These are phyloP conservation scores for Meloe dianella DNA, from an alignment of 2,888 invertebrate species.

Conservation along the genomic window DNA sequence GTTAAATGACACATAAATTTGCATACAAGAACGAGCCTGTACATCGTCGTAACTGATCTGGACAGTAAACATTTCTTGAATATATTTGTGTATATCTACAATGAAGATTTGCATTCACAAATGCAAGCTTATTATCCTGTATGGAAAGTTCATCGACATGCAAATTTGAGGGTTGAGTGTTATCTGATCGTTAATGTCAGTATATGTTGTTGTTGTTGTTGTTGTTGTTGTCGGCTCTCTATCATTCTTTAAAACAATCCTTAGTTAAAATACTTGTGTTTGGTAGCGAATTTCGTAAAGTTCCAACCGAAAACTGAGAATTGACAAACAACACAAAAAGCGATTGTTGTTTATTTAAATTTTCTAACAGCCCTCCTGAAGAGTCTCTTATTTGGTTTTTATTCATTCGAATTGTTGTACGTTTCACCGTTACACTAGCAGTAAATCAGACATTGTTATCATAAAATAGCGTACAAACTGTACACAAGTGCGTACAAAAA, in stretches of 20 bases:
- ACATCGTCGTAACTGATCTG: conserved; percentile 51
- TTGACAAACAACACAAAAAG: conserved; percentile 26
- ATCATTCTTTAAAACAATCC: conserved; percentile 49
- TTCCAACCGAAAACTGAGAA: conserved; percentile 33
- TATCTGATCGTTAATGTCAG: conserved; percentile 43
- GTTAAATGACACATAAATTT: conserved; percentile 54
- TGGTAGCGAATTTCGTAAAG: conserved; percentile 34
- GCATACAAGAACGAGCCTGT: conserved; percentile 49
- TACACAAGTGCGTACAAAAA: conserved; percentile 17
- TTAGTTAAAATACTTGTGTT: conserved; percentile 54
- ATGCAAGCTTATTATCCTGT: conserved; percentile 46
- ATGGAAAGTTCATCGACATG: conserved; percentile 50
- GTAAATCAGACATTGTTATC: conserved; percentile 17
- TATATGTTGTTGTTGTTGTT: conserved; percentile 17
- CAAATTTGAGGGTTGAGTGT: conserved; percentile 53
- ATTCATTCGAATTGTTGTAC: conserved; percentile 10
- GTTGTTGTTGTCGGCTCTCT: conserved; percentile 42
- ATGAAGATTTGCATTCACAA: conserved; percentile 43
- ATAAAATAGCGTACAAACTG: conserved; percentile 15
- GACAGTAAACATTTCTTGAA: conserved; percentile 47
- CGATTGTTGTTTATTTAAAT: conserved; percentile 8
- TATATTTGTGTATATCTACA: conserved; percentile 40
- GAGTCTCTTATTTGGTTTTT: conserved; percentile 8
- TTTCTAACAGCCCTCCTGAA: too few relatives aligned
- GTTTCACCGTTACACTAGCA: conserved; percentile 14